Conservation (phyloP, 2,113 vertebrate species). For the Rostratula benghalensis region DNA sequence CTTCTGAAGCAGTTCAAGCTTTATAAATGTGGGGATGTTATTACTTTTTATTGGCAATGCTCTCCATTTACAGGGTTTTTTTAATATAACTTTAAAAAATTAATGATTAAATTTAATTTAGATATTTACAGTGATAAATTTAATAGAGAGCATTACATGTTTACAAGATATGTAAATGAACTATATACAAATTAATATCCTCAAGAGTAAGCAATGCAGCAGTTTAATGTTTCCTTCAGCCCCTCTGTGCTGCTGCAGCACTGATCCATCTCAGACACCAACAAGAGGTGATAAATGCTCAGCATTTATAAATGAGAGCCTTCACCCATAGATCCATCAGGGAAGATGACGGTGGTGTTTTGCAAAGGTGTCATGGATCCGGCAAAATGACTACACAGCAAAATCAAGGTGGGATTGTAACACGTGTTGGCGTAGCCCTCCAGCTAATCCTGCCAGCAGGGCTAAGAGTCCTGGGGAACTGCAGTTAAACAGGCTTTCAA, state of each 20-base stretch:
- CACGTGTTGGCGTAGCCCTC: not conserved
- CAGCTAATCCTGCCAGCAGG: not conserved
- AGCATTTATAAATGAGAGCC: not conserved
- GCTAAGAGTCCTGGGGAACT: not conserved
- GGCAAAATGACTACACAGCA: not conserved
- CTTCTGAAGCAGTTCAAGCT: slow-evolving; percentile 40
- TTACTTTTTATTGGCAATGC: slow-evolving; percentile 54
- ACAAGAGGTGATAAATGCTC: slow-evolving; percentile 48
- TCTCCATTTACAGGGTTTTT: slow-evolving; percentile 48
- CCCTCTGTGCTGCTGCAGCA: slow-evolving; percentile 1
- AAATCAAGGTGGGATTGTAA: not conserved
- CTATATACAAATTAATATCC: slow-evolving; percentile 67
- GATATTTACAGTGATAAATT: slow-evolving; percentile 73
- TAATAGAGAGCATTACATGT: slow-evolving; percentile 66
- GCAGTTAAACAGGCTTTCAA: not conserved
- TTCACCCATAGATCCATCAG: slow-evolving; percentile 10
- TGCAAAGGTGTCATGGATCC: not conserved
- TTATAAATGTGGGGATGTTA: slow-evolving; percentile 50
- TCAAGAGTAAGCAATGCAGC: slow-evolving; percentile 56
- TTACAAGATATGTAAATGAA: slow-evolving; percentile 75
- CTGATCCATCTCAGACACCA: slow-evolving; percentile 14
- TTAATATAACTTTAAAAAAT: slow-evolving; percentile 61
- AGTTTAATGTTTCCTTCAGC: slow-evolving; percentile 31
- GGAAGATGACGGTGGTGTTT: slow-evolving; percentile 23
- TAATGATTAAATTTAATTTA: slow-evolving; percentile 75